Conservation (phyloP, 2,888 invertebrate genomes). For the Thereva unica region DNA sequence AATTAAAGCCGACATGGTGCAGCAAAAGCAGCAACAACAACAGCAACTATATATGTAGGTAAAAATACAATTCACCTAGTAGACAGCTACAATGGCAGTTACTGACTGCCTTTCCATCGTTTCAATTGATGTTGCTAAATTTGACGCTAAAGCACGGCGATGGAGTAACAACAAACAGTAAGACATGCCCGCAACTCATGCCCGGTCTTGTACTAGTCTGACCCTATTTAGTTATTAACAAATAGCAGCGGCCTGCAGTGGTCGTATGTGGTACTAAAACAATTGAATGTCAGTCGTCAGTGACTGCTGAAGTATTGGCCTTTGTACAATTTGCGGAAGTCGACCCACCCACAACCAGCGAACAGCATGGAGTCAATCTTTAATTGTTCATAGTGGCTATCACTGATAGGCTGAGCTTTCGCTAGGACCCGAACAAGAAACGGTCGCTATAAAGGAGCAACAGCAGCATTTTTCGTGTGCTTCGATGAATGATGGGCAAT, state of each 20-base stretch:
- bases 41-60: too few relatives aligned
- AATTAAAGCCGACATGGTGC: not conserved
- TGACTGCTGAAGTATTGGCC: not conserved
- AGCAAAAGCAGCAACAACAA: not conserved
- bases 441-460: constrained; percentile 24
- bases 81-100: too few relatives aligned
- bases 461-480: constrained; percentile 34
- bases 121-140: too few relatives aligned
- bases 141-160: too few relatives aligned
- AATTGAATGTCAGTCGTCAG: too few relatives aligned
- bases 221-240: too few relatives aligned
- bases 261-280: too few relatives aligned
- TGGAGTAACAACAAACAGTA: too few relatives aligned
- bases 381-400: constrained; percentile 34
- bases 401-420: constrained; percentile 35
- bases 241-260: too few relatives aligned
- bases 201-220: too few relatives aligned
- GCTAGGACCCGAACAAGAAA: constrained; percentile 28
- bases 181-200: too few relatives aligned
- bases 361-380: constrained; percentile 31
- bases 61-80: not conserved
- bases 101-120: too few relatives aligned
- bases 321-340: constrained; percentile 21
- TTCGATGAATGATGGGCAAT: constrained; percentile 16
- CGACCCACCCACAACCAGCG: constrained; percentile 21